Percentiles rank a stretch among this genome's conserved stretches.
Conservation (phyloP, 2,113 vertebrate genomes). For the Myotis lucifugus region DNA sequence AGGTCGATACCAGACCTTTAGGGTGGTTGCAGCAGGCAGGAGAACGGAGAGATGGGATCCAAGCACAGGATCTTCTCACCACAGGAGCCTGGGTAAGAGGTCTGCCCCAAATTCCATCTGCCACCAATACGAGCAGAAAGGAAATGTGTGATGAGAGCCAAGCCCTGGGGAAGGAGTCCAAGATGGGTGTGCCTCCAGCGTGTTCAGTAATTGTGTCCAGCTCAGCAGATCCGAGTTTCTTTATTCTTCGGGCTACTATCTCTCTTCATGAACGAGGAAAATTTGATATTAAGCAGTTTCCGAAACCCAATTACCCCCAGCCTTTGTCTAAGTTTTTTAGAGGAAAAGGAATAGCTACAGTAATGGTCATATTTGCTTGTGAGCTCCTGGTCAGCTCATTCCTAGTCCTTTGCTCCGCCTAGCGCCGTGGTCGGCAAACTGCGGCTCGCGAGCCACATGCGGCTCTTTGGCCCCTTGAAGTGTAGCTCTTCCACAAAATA, state of each 20-base stretch:
- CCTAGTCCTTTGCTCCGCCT: conserved; percentile 66
- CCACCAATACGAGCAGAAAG: conserved; percentile 60
- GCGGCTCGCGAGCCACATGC: too few species aligned
- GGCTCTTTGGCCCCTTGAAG: too few species aligned
- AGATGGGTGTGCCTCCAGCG: conserved; percentile 58
- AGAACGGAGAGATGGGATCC: not conserved
- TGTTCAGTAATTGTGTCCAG: conserved; percentile 6
- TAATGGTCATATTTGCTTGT: not conserved
- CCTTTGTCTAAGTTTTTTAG: not conserved
- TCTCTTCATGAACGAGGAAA: conserved; percentile 45
- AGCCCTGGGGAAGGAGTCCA: conserved; percentile 12
- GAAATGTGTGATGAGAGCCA: conserved; percentile 39
- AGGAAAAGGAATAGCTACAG: not conserved
- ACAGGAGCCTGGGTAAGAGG: conserved; percentile 34
- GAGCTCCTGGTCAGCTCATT: not conserved
- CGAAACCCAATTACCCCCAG: not conserved
- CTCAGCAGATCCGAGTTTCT: conserved; percentile 64
- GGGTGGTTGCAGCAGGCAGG: not conserved
- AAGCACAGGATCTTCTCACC: conserved; percentile 28
- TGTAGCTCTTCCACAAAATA: too few species aligned
- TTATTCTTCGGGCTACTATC: conserved; percentile 38
- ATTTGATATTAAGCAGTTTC: conserved; percentile 47
- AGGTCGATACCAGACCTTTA: conserved; percentile 5
- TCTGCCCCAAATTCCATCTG: conserved; percentile 66
- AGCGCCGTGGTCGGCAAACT: not conserved